Base-by-base conservation (phyloP, 2,113 vertebrate genomes). In the Melanerpes aurifrons region DNA sequence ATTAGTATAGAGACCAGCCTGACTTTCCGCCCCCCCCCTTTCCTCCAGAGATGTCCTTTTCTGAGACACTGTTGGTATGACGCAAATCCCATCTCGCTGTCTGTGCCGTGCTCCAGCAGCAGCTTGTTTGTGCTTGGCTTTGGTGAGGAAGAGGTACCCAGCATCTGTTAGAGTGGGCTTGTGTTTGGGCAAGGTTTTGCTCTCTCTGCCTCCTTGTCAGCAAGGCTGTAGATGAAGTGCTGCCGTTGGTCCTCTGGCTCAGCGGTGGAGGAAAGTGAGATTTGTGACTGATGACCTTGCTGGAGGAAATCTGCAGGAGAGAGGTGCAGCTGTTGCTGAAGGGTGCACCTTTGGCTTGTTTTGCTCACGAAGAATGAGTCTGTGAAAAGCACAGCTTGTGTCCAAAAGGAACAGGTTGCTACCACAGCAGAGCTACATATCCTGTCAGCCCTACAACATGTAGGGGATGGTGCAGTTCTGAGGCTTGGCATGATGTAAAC, bases 81-180 rank as follows among this genome's bases (percentile, higher is more conserved):
- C 24, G 37, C 22, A 93, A 82, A 86, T 84, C 54, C 14, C 16
- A 2, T 69, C 54, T 61, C 69, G 10, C 16, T 88, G 83, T 63
- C 87, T 25, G 45, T 18, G 70, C 70, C 24, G n/a, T 26, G 0
- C 87, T 86, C 3, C 2, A 73, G 24, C 48, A 37, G 85, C 83
- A 13, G 76, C 67, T 80, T 77, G 20, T 70, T 91, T 82, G 26
- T 94, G 87, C 75, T 95, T 87, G 70, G 70, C 58, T n/a, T 28
- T 40, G 69, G 67, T 72, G 21, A 3, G 24, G 58, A 22, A 22
- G 91, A 79, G 73, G 56, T 63, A 28, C 53, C 75, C 75, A 35
- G 66, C 82, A 25, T 35, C 84, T 87, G 64, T 40, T 73, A 3
- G 7, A 77, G 17, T 1, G 2, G 50, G 37, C 84, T 82, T 7